A percentile compares a stretch with the other conserved stretches of the same genome.
phyloP scores from a whole-genome alignment of 2,113 vertebrate species.

The Abramis brama region DNA sequence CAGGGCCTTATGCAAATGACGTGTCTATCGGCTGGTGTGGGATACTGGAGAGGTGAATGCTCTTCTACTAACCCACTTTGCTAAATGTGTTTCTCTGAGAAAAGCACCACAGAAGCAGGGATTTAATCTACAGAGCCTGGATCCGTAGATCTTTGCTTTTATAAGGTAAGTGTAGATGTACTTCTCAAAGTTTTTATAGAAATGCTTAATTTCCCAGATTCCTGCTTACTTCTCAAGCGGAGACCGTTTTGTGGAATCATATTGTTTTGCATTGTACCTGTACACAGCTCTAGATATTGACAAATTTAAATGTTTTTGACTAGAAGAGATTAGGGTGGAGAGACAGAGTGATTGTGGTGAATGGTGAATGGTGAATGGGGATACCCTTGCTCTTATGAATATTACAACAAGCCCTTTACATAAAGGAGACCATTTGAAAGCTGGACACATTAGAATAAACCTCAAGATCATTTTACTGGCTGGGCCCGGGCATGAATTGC shows the following conservation, averaged over 20 bases:
- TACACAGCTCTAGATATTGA: slow-evolving; percentile 32
- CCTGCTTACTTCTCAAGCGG: neutral
- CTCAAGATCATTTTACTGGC: slow-evolving; percentile 84
- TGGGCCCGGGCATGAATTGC: slow-evolving; percentile 74
- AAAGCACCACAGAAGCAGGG: neutral
- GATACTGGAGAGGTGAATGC: slow-evolving; percentile 69
- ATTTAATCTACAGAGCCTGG: neutral
- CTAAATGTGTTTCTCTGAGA: slow-evolving; percentile 67
- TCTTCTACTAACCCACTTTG: slow-evolving; percentile 69
- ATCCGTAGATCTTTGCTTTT: neutral
- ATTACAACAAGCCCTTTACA: slow-evolving; percentile 78
- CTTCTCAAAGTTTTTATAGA: neutral
- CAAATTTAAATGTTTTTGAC: slow-evolving; percentile 59
- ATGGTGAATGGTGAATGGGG: slow-evolving; percentile 50
- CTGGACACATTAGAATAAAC: slow-evolving; percentile 87
- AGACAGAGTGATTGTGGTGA: slow-evolving; percentile 51
- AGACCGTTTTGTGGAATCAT: slow-evolving; percentile 38
- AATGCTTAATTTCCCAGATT: neutral
- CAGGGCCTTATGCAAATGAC: slow-evolving; percentile 85
- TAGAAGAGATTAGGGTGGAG: slow-evolving; percentile 58
- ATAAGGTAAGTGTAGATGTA: slow-evolving; percentile 33
- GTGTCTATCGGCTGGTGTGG: slow-evolving; percentile 60
- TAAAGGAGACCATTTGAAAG: slow-evolving; percentile 82
- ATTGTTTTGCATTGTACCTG: slow-evolving; percentile 42
- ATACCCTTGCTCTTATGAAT: slow-evolving; percentile 82